phyloP scores from a whole-genome alignment of 2,797 vertebrate species.

The Leucoraja ocellata region DNA sequence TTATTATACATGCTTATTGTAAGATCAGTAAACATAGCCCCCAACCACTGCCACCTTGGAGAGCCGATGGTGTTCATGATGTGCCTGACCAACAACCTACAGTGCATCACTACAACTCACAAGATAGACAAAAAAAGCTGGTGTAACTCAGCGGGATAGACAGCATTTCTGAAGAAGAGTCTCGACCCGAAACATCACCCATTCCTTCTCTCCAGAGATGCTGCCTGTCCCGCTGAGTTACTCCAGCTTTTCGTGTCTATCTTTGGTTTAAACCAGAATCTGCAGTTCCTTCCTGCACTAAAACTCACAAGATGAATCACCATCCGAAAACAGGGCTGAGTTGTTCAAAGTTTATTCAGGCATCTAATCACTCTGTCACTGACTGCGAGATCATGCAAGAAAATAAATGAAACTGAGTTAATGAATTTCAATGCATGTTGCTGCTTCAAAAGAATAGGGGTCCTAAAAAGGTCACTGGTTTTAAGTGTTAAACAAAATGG shows the following conservation, averaged over 20 bases:
- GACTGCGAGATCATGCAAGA: not conserved
- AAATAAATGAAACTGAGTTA: not conserved
- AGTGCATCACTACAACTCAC: not conserved
- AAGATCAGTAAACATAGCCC: not conserved
- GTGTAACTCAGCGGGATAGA: too few relatives aligned
- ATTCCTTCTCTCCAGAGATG: too few relatives aligned
- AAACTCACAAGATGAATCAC: not conserved
- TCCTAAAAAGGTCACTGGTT: not conserved
- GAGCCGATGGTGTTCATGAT: not conserved
- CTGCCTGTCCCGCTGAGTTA: too few relatives aligned
- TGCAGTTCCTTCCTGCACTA: not conserved
- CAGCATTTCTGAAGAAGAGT: too few relatives aligned
- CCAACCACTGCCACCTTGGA: too few relatives aligned
- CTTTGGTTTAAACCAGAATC: too few relatives aligned
- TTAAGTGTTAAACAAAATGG: slow-evolving; percentile 42
- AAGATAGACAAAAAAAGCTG: not conserved
- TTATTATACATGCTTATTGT: not conserved
- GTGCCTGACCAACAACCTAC: not conserved
- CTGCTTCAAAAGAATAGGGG: not conserved
- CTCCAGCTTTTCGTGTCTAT: too few relatives aligned
- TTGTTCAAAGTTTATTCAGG: not conserved
- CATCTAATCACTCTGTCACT: not conserved
- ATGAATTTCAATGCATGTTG: not conserved
- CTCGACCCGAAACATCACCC: too few relatives aligned
- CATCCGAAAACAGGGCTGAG: not conserved